Percentiles rank a stretch among this genome's conserved stretches.
Evolutionary conservation across 1,140 invertebrate genomes (phyloP).

Genomic region (Dendroctonus ponderosae): DNA sequence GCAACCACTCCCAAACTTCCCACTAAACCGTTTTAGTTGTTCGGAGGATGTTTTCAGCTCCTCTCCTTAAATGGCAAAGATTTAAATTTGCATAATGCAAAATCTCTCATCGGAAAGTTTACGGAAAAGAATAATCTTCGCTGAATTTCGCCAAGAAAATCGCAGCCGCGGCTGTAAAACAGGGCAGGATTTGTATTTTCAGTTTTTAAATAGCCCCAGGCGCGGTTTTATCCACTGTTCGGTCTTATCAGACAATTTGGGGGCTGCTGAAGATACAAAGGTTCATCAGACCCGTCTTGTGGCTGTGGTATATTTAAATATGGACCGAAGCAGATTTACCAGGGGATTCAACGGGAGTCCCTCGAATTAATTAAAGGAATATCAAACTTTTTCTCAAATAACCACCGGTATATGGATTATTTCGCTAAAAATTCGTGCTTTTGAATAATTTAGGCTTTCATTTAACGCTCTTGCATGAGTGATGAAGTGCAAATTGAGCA

Average conservation of each 20-base stretch:
- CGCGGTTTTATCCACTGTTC: slow-evolving; percentile 3
- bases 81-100: slow-evolving; percentile 6
- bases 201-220: slow-evolving; percentile 5
- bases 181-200: slow-evolving; percentile 4
- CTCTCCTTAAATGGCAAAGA: not conserved
- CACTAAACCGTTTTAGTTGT: too few species aligned
- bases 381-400: too few species aligned
- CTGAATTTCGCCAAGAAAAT: not conserved
- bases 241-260: slow-evolving; percentile 13
- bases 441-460: too few species aligned
- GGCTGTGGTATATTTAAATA: not conserved
- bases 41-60: not conserved
- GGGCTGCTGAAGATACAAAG: slow-evolving; percentile 6
- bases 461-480: too few species aligned
- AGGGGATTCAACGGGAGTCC: too few species aligned
- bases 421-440: too few species aligned
- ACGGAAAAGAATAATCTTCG: not conserved
- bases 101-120: slow-evolving; percentile 4
- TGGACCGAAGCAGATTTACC: too few species aligned
- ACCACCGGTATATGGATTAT: too few species aligned
- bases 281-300: not conserved
- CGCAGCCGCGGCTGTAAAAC: not conserved
- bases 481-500: too few species aligned
- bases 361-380: too few species aligned
- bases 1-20: too few species aligned